A percentile compares a stretch with the other conserved stretches of the same genome.
Evolutionary conservation across 2,888 invertebrate genomes (phyloP).

Genomic region (Lepidochitona cinerea): DNA sequence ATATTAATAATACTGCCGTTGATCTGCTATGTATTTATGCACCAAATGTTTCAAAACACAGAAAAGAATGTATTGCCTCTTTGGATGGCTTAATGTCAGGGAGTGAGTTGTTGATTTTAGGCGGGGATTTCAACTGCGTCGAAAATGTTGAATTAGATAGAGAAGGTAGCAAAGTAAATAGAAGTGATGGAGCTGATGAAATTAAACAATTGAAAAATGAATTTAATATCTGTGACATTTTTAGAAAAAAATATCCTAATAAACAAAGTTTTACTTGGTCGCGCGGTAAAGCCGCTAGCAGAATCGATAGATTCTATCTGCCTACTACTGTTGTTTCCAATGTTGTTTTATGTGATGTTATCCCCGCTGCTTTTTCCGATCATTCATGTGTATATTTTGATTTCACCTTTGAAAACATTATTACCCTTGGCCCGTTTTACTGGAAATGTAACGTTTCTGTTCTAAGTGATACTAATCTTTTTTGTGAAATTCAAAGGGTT

Average conservation of each 20-base stretch:
- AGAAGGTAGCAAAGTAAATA: conserved; percentile 18
- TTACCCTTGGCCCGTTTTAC: not conserved
- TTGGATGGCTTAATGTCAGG: not conserved
- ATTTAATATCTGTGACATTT: conserved; percentile 19
- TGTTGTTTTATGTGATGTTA: not conserved
- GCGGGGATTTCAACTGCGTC: conserved; percentile 28
- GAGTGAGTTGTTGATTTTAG: conserved; percentile 10
- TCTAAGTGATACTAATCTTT: not conserved
- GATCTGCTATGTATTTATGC: not conserved
- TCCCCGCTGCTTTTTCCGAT: not conserved
- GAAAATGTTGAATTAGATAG: conserved; percentile 17
- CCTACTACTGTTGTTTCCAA: not conserved
- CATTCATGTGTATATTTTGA: not conserved
- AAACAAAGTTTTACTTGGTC: not conserved
- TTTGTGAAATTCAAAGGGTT: not conserved
- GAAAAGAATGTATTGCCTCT: not conserved
- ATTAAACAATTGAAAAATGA: conserved; percentile 15
- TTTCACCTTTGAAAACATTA: not conserved
- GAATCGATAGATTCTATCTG: not conserved
- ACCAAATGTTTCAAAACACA: not conserved
- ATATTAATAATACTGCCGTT: not conserved
- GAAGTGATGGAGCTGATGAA: conserved; percentile 6
- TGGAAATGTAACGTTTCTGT: conserved; percentile 1
- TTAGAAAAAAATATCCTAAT: conserved; percentile 14
- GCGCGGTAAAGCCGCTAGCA: not conserved